phyloP scores from a whole-genome alignment of 2,113 vertebrate genomes.

The Dascyllus trimaculatus region DNA sequence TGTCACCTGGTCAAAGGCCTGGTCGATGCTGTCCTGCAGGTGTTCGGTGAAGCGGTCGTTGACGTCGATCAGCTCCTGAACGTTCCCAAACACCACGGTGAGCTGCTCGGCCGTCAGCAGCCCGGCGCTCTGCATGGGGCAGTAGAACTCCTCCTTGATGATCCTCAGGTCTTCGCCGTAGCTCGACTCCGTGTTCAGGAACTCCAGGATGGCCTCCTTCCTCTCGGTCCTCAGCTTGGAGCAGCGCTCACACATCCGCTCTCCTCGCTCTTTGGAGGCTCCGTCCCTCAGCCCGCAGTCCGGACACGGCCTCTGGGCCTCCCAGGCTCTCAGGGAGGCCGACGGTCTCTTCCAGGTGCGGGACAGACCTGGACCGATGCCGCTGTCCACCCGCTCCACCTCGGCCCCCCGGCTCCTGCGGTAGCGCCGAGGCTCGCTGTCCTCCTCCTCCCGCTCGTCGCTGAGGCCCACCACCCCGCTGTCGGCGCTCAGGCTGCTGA shows the following conservation, averaged over 20 bases:
- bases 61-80: slow-evolving; percentile 92
- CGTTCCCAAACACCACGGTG: slow-evolving; percentile 89
- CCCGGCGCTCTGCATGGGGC: slow-evolving; percentile 90
- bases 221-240: slow-evolving; percentile 89
- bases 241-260: slow-evolving; percentile 90
- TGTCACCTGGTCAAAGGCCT: slow-evolving; percentile 90
- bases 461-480: slow-evolving; percentile 90
- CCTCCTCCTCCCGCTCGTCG: slow-evolving; percentile 85
- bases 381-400: slow-evolving; percentile 91
- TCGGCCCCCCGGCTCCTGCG: slow-evolving; percentile 76
- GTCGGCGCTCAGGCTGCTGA: slow-evolving; percentile 93
- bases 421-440: slow-evolving; percentile 73
- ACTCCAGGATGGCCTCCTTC: slow-evolving; percentile 93
- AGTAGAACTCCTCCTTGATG: slow-evolving; percentile 92
- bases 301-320: slow-evolving; percentile 88
- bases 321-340: slow-evolving; percentile 86
- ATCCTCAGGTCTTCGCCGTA: slow-evolving; percentile 91
- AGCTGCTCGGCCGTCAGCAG: slow-evolving; percentile 91
- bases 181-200: slow-evolving; percentile 92
- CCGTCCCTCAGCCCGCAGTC: slow-evolving; percentile 91
- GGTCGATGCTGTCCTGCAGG: slow-evolving; percentile 92
- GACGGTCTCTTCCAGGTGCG: slow-evolving; percentile 88
- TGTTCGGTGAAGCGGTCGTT: slow-evolving; percentile 91
- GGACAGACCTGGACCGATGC: slow-evolving; percentile 88
- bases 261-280: slow-evolving; percentile 70